Conservation (phyloP, 1,140 invertebrate genomes). For the Colletes gigas region DNA sequence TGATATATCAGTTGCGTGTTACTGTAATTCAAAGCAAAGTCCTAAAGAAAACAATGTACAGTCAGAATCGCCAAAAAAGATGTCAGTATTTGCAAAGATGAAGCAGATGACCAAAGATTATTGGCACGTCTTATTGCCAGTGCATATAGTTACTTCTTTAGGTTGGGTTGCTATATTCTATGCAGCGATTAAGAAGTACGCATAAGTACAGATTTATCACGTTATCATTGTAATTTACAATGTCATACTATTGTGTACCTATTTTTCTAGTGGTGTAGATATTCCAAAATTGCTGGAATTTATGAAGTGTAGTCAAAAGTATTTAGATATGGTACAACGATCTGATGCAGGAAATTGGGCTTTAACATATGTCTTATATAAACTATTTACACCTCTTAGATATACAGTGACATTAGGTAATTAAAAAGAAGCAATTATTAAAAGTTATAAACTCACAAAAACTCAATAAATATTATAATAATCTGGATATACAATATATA, state of each 20-base stretch:
- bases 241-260: not conserved
- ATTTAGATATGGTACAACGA: constrained; percentile 87
- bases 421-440: constrained; percentile 17
- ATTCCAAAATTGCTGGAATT: constrained; percentile 89
- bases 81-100: constrained; percentile 89
- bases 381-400: constrained; percentile 93
- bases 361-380: constrained; percentile 94
- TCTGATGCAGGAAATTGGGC: constrained; percentile 93
- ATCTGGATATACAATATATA: constrained; percentile 14
- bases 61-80: constrained; percentile 73
- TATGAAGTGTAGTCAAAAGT: constrained; percentile 87
- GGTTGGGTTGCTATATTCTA: constrained; percentile 94
- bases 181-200: constrained; percentile 91
- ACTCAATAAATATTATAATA: not conserved
- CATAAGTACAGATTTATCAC: not conserved
- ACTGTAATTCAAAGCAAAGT: constrained; percentile 32
- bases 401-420: constrained; percentile 94
- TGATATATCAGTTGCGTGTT: constrained; percentile 9
- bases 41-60: not conserved
- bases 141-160: constrained; percentile 92
- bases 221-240: not conserved
- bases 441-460: not conserved
- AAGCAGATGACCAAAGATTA: constrained; percentile 96
- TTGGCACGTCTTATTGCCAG: constrained; percentile 95
- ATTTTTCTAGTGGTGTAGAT: constrained; percentile 91